Evolutionary conservation across 2,797 vertebrate species (phyloP), one percentile per base, ranked within the genome.

Genomic region (Enteromius radiatus): DNA sequence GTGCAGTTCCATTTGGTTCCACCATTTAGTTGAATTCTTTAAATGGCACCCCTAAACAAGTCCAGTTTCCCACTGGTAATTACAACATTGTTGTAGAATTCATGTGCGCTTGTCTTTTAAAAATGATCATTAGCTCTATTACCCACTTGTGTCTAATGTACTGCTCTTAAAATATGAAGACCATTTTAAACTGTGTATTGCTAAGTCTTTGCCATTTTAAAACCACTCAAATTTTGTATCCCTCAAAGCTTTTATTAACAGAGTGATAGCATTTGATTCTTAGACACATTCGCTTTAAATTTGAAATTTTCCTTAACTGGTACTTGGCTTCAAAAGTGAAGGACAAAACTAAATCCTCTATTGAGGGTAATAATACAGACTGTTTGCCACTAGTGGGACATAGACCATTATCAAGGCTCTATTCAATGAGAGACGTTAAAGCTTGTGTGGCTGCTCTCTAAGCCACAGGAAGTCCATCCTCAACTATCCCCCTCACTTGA

Each of bases 401-500:
- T 88, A 56, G 80, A 84, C 90, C 89, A 91, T 94, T 94, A 93
- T 94, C 84, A 88, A 86, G 73, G 78, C 74, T 43, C 74, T 76
- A 88, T 88, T 86, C 87, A 85, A 59, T 43, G 82, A 59, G 43
- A 76, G 81, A 83, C 26, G 80, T 83, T 89, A 84, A 87, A 91
- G 92, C 91, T 93, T 90, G 94, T 93, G 95, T 94, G 93, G 93
- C 69, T 26, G 91, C 88, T 90, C 94, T 94, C 96, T 97, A 98
- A 98, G 97, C 96, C 93, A 92, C 91, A 95, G 95, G 96, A 97
- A 97, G 96, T 97, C 93, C 94, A 94, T 96, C 92, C 93, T 92
- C 90, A 85, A 93, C 94, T 95, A 91, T 93, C 90, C 93, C 95
- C 96, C 95, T 90, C 87, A 94, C 93, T 96, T 97, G 95, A 97